Conservation (phyloP, 2,797 vertebrate genomes). For the Botia kubotai region DNA sequence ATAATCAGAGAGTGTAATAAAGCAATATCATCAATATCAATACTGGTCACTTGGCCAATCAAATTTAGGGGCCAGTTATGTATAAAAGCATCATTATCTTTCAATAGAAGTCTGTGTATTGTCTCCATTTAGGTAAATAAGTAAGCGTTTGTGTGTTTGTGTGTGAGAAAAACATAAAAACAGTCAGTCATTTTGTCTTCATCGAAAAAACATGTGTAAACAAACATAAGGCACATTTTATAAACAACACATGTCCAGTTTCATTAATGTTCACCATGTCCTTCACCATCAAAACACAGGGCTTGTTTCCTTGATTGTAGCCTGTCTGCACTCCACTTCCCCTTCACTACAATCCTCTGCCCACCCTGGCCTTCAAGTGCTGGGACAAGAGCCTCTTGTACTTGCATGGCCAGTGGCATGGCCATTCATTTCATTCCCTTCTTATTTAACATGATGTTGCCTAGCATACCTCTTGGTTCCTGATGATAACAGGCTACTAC, state of each 20-base stretch:
- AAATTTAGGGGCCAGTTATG: too few species aligned
- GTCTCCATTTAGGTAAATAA: too few species aligned
- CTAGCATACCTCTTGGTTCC: slow-evolving; percentile 27
- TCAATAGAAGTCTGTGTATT: too few species aligned
- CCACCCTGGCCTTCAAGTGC: slow-evolving; percentile 40
- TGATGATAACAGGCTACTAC: slow-evolving; percentile 51
- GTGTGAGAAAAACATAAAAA: too few species aligned
- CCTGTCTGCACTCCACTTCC: slow-evolving; percentile 15
- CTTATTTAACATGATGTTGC: slow-evolving; percentile 18
- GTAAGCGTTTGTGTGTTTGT: too few species aligned
- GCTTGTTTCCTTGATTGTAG: slow-evolving; percentile 41
- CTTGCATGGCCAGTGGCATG: slow-evolving; percentile 31
- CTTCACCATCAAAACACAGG: slow-evolving; percentile 18
- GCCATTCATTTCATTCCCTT: slow-evolving; percentile 42
- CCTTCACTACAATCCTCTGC: slow-evolving; percentile 36
- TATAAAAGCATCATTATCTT: too few species aligned
- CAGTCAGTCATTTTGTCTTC: not conserved
- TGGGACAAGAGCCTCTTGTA: slow-evolving; percentile 48
- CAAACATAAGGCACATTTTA: not conserved
- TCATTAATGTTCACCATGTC: slow-evolving; percentile 4
- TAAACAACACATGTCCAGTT: not conserved
- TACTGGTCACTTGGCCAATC: too few species aligned
- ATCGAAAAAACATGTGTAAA: not conserved
- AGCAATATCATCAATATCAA: not conserved
- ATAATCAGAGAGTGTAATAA: not conserved